Percentiles rank a stretch among this genome's conserved stretches.
Conservation (phyloP, 2,113 vertebrate species). For the Patagioenas fasciata region DNA sequence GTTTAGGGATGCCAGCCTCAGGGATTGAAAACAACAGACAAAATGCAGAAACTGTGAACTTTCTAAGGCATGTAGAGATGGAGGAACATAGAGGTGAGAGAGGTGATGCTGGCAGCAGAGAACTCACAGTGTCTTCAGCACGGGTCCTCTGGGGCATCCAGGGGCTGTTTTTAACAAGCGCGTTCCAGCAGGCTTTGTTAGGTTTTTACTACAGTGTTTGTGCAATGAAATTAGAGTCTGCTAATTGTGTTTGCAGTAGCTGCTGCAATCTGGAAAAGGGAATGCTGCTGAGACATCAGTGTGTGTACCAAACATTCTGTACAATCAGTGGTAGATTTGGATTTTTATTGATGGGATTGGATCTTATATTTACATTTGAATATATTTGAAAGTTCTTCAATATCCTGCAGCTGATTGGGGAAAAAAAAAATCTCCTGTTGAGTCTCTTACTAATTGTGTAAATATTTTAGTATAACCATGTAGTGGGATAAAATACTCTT, state of each 20-base stretch:
- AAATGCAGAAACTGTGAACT: background rate
- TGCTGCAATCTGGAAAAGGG: background rate
- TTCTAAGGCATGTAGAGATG: fast-evolving
- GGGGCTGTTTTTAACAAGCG: background rate
- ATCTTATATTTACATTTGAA: background rate
- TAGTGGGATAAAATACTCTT: background rate
- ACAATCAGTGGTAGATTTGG: background rate
- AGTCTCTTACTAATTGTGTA: background rate
- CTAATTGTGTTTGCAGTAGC: background rate
- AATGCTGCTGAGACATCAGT: background rate
- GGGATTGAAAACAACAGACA: background rate
- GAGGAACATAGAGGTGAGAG: background rate
- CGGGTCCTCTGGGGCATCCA: background rate
- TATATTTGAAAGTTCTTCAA: background rate
- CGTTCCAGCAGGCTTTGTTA: background rate
- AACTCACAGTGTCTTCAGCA: fast-evolving
- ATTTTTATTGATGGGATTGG: background rate
- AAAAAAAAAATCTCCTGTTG: background rate
- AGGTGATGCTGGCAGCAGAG: background rate
- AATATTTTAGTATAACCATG: background rate
- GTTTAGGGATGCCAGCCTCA: background rate
- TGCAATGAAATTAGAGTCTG: background rate
- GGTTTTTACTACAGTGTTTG: background rate
- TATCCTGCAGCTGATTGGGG: background rate
- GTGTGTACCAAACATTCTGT: background rate